A percentile compares a stretch with the other conserved stretches of the same genome.
Conservation (phyloP, 2,888 invertebrate genomes). For the Orchesellides sinensis region DNA sequence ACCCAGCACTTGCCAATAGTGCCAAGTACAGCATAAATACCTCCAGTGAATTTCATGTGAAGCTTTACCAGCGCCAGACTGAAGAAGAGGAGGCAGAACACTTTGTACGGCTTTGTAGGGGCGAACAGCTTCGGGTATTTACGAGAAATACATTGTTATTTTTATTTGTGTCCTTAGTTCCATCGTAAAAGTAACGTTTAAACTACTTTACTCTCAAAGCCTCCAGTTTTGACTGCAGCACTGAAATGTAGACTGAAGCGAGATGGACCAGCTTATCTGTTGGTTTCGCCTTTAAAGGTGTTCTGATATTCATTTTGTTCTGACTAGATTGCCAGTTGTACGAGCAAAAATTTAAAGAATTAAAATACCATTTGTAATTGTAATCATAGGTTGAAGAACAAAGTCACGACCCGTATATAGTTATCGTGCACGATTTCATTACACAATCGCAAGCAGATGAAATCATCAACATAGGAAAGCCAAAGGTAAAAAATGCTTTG, state of each 20-base stretch:
- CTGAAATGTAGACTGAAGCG: slow-evolving; percentile 68
- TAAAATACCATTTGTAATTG: no score
- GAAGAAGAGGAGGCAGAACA: slow-evolving; percentile 76
- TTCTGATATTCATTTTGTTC: no score
- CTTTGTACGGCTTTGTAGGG: slow-evolving; percentile 76
- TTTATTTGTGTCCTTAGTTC: neutral
- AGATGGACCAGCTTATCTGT: slow-evolving; percentile 64
- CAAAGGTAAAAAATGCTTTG: no score
- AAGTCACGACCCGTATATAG: slow-evolving; percentile 75
- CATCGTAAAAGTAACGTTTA: neutral
- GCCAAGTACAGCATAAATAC: slow-evolving; percentile 70
- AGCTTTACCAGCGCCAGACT: slow-evolving; percentile 74
- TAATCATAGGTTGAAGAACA: slow-evolving; percentile 75
- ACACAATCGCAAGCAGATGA: slow-evolving; percentile 73
- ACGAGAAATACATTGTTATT: neutral
- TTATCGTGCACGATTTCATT: slow-evolving; percentile 75
- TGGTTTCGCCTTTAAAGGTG: slow-evolving; percentile 73
- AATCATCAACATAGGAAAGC: slow-evolving; percentile 74
- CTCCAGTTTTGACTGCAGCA: slow-evolving; percentile 61
- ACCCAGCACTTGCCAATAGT: slow-evolving; percentile 72
- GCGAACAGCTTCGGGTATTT: slow-evolving; percentile 76
- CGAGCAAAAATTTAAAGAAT: no score
- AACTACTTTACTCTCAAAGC: slow-evolving; percentile 50
- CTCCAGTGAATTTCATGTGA: slow-evolving; percentile 65
- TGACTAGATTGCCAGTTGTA: no score